Evolutionary conservation across 2,113 vertebrate species (phyloP).

Genomic region (Miniopterus natalensis): DNA sequence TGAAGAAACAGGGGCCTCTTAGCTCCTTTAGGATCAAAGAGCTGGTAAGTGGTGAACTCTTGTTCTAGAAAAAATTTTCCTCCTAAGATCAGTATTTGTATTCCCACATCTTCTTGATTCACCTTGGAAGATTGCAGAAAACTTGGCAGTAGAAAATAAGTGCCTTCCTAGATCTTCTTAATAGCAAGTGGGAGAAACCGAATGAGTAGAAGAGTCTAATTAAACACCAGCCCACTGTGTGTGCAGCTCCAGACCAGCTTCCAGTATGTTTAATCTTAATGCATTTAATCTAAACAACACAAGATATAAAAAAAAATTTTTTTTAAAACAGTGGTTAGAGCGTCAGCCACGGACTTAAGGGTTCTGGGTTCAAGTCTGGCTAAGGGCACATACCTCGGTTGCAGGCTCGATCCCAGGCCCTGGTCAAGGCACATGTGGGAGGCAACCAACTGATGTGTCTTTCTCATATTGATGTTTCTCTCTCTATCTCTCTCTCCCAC

Average conservation of each 20-base stretch:
- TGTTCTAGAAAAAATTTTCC: not conserved
- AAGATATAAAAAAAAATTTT: no score
- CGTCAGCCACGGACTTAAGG: no score
- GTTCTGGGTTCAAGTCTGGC: no score
- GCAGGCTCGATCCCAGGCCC: no score
- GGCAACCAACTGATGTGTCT: no score
- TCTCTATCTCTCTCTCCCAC: no score
- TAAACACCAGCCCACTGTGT: not conserved
- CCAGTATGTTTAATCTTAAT: not conserved
- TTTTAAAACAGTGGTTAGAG: no score
- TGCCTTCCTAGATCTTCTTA: not conserved
- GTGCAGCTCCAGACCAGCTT: not conserved
- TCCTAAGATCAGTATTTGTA: not conserved
- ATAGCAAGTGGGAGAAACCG: not conserved
- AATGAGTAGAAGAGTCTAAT: not conserved
- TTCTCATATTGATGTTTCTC: no score
- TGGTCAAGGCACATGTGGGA: no score
- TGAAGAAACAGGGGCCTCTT: not conserved
- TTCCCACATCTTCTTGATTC: not conserved
- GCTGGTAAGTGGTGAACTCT: not conserved
- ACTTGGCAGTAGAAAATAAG: not conserved
- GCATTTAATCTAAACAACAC: not conserved
- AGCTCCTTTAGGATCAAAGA: not conserved
- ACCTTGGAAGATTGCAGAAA: not conserved
- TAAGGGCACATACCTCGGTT: no score